Evolutionary conservation across 2,113 vertebrate genomes (phyloP).

Genomic region (Salvelinus fontinalis): DNA sequence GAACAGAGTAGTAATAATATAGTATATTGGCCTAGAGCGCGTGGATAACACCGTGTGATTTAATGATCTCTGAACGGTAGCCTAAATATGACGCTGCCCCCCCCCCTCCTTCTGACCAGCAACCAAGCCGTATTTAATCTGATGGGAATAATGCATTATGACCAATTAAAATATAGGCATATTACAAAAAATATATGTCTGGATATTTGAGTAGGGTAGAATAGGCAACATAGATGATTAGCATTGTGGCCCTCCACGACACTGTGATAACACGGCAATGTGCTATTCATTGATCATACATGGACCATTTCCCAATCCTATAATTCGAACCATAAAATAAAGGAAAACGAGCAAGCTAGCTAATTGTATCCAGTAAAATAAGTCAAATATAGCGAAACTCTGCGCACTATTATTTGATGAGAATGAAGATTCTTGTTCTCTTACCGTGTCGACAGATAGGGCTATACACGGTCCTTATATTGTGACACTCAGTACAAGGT

Average conservation of each 20-base stretch:
- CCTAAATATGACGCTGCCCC: slow-evolving; percentile 19
- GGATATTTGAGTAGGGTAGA: not conserved
- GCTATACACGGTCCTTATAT: slow-evolving; percentile 37
- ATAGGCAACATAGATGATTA: not conserved
- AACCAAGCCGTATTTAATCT: slow-evolving; percentile 29
- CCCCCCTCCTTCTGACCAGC: not conserved
- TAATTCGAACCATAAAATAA: not conserved
- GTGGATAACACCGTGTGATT: slow-evolving; percentile 29
- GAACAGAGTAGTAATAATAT: not conserved
- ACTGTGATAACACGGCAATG: not conserved
- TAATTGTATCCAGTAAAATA: not conserved
- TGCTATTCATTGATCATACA: not conserved
- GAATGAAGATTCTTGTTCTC: slow-evolving; percentile 49
- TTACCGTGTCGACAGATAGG: slow-evolving; percentile 63
- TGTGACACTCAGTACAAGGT: slow-evolving; percentile 69
- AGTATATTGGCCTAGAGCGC: slow-evolving; percentile 6
- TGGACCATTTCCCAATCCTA: not conserved
- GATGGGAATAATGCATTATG: not conserved
- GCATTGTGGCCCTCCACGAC: slow-evolving; percentile 39
- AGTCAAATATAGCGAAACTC: not conserved
- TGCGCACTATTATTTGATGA: not conserved
- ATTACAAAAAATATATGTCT: not conserved
- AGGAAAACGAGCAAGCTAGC: not conserved
- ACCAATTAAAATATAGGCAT: not conserved
- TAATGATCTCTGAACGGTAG: slow-evolving; percentile 29